A percentile compares a stretch with the other conserved stretches of the same genome.
phyloP scores from a whole-genome alignment of 1,140 invertebrate species.

The Apolygus lucorum region DNA sequence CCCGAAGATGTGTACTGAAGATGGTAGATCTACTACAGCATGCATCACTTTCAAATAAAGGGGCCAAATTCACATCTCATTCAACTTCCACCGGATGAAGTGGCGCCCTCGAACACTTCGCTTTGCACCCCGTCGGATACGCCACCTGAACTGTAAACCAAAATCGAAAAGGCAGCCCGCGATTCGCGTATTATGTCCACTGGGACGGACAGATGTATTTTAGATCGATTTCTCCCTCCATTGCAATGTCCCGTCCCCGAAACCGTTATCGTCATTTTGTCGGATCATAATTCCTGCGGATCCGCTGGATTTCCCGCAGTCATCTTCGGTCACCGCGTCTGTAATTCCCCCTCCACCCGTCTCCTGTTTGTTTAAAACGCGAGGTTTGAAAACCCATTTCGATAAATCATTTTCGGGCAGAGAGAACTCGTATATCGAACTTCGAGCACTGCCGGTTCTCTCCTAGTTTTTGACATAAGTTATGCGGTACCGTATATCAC shows the following conservation, averaged over 20 bases:
- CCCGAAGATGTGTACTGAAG: too few species aligned
- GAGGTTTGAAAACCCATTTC: background rate
- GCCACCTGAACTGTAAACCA: too few species aligned
- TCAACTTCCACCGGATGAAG: too few species aligned
- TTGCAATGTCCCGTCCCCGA: too few species aligned
- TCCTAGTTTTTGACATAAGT: constrained; percentile 10
- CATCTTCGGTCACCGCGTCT: constrained; percentile 3
- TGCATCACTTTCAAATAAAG: too few species aligned
- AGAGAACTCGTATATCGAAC: background rate
- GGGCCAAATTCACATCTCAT: too few species aligned
- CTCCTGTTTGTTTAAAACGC: constrained; percentile 11
- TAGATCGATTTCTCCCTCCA: background rate
- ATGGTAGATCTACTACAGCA: too few species aligned
- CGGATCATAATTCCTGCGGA: constrained; percentile 7
- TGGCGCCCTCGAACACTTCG: too few species aligned
- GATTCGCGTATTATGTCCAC: constrained; percentile 10
- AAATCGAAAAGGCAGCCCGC: too few species aligned
- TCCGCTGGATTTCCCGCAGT: background rate
- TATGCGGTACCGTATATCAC: constrained; percentile 4
- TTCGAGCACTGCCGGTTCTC: background rate
- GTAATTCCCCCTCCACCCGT: too few species aligned
- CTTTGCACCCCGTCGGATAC: too few species aligned
- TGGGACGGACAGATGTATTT: constrained; percentile 14
- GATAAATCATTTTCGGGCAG: constrained; percentile 4
- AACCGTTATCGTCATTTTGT: constrained; percentile 9